Conservation (phyloP, 92 coral and sea anemone species). For the Zoanthus sansibaricus region DNA sequence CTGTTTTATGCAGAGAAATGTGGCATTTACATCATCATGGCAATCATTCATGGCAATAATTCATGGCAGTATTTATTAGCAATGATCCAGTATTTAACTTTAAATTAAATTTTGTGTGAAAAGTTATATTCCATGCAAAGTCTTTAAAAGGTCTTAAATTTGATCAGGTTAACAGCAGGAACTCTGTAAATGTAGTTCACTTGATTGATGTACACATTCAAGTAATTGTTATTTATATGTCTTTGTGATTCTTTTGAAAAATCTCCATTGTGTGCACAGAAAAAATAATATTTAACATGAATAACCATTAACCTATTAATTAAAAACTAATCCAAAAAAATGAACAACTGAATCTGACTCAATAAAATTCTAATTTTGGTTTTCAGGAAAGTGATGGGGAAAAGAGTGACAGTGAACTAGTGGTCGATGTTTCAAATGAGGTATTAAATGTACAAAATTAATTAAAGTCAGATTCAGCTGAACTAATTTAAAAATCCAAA, state of each 20-base stretch:
- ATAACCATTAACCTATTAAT: background rate
- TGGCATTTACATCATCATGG: too few relatives aligned
- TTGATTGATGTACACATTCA: too few relatives aligned
- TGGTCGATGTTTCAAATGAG: constrained; percentile 81
- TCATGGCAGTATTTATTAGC: too few relatives aligned
- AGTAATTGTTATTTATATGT: too few relatives aligned
- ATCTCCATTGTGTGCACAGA: background rate
- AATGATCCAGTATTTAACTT: too few relatives aligned
- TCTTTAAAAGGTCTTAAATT: too few relatives aligned
- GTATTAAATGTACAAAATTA: background rate
- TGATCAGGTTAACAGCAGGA: too few relatives aligned
- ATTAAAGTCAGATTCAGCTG: background rate
- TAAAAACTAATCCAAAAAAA: background rate
- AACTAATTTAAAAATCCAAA: background rate
- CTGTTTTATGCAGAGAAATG: too few relatives aligned
- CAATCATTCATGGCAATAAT: too few relatives aligned
- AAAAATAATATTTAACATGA: background rate
- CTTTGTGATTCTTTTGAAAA: background rate
- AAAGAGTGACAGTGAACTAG: constrained; percentile 97
- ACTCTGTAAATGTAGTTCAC: too few relatives aligned
- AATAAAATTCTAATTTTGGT: constrained; percentile 26
- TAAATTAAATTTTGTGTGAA: too few relatives aligned
- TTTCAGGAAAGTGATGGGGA: constrained; percentile 96
- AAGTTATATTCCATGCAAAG: too few relatives aligned
- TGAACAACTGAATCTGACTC: constrained; percentile 30